phyloP scores from a whole-genome alignment of 2,797 vertebrate species.

The Chromobotia macracanthus region DNA sequence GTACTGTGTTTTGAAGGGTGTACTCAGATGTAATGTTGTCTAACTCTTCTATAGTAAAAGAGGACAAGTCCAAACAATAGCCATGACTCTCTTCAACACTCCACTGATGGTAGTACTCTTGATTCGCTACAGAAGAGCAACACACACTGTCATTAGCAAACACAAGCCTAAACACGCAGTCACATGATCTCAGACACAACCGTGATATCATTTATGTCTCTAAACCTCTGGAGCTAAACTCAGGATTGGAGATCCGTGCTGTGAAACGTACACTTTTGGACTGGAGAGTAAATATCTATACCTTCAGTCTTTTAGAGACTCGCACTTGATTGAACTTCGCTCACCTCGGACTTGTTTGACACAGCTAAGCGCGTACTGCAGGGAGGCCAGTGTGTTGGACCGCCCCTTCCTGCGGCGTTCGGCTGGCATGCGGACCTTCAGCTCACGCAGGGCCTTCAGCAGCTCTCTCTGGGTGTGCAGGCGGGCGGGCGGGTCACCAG shows the following conservation, averaged over 20 bases:
- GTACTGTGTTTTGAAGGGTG: slow-evolving; percentile 80
- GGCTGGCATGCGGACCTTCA: slow-evolving; percentile 80
- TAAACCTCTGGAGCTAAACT: too few relatives aligned
- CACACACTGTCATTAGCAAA: neutral
- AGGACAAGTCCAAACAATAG: slow-evolving; percentile 64
- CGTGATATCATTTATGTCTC: too few relatives aligned
- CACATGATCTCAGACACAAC: neutral
- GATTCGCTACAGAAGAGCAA: slow-evolving; percentile 70
- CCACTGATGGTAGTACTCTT: slow-evolving; percentile 77
- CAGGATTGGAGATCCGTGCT: too few relatives aligned
- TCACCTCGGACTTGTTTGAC: slow-evolving; percentile 78
- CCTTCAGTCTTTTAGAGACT: too few relatives aligned
- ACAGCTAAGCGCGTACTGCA: slow-evolving; percentile 82
- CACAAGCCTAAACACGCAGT: neutral
- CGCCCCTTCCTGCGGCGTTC: slow-evolving; percentile 79
- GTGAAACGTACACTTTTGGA: too few relatives aligned
- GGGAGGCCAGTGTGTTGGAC: slow-evolving; percentile 74
- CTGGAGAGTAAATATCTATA: too few relatives aligned
- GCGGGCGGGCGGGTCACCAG: slow-evolving; percentile 77
- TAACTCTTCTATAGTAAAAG: slow-evolving; percentile 76
- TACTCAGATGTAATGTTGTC: slow-evolving; percentile 76
- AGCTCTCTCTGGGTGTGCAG: slow-evolving; percentile 80
- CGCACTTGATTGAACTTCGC: slow-evolving; percentile 50
- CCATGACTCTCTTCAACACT: slow-evolving; percentile 66
- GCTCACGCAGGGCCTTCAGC: slow-evolving; percentile 79